A percentile compares a stretch with the other conserved stretches of the same genome.
Evolutionary conservation across 2,797 vertebrate genomes (phyloP).

Genomic region (Takifugu rubripes): DNA sequence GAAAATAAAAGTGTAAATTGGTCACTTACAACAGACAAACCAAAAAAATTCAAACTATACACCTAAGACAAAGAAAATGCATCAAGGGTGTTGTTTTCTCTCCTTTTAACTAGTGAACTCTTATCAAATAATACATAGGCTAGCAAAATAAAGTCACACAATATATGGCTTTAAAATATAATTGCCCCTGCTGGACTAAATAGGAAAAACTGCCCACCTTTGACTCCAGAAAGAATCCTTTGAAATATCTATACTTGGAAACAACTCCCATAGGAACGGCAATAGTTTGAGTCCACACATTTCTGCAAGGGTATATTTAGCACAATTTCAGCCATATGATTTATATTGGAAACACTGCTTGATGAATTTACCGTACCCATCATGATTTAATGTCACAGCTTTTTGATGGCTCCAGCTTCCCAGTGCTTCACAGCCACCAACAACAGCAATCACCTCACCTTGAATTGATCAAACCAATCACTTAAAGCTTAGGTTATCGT

Average conservation of each 20-base stretch:
- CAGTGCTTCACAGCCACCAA: constrained; percentile 86
- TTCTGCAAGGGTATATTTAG: constrained; percentile 54
- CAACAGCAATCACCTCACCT: constrained; percentile 93
- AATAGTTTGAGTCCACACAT: constrained; percentile 80
- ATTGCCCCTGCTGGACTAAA: background rate
- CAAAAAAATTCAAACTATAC: background rate
- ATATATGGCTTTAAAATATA: background rate
- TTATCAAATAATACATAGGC: background rate
- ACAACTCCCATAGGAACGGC: constrained; percentile 74
- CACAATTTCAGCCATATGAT: background rate
- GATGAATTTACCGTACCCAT: constrained; percentile 54
- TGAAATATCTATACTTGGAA: constrained; percentile 89
- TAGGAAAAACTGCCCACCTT: constrained; percentile 79
- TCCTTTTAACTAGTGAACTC: background rate
- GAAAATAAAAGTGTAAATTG: too few species aligned
- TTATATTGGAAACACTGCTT: background rate
- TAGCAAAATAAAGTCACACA: too few species aligned
- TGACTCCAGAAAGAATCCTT: constrained; percentile 87
- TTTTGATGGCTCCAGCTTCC: constrained; percentile 87
- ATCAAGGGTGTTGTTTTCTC: background rate
- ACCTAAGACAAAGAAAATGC: background rate
- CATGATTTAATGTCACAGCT: constrained; percentile 79
- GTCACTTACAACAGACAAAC: too few species aligned
- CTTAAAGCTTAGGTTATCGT: background rate
- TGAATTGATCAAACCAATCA: constrained; percentile 6